A percentile compares a stretch with the other conserved stretches of the same genome.
These are phyloP conservation scores for Amphipyra tragopoginis DNA, from an alignment of 2,888 invertebrate species.

Conservation along the genomic window DNA sequence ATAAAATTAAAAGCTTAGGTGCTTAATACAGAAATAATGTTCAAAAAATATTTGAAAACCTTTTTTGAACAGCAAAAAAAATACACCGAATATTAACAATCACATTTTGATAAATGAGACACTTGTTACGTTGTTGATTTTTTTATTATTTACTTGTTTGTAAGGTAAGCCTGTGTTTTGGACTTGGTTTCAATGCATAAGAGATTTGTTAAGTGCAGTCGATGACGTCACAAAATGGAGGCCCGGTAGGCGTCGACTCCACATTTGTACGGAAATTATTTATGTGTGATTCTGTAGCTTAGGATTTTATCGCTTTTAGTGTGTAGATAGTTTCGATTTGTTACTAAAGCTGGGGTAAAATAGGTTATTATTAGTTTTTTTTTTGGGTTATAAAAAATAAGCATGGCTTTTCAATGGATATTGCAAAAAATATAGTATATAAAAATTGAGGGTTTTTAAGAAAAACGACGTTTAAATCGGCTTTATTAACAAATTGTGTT, in stretches of 20 bases:
- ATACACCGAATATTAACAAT: conserved; percentile 64
- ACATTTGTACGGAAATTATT: conserved; percentile 84
- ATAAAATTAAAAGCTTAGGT: too few species aligned
- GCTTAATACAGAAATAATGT: not conserved
- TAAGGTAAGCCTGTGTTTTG: conserved; percentile 80
- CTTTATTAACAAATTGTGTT: conserved; percentile 57
- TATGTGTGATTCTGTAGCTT: conserved; percentile 88
- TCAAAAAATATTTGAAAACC: conserved; percentile 7
- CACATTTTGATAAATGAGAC: conserved; percentile 67
- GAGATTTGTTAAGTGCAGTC: conserved; percentile 79
- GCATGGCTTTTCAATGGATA: conserved; percentile 38
- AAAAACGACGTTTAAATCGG: conserved; percentile 35
- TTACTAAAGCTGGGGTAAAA: conserved; percentile 59
- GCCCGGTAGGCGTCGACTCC: conserved; percentile 55
- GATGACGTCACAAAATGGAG: conserved; percentile 26
- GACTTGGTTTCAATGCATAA: conserved; percentile 76
- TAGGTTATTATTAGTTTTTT: conserved; percentile 36
- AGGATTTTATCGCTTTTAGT: conserved; percentile 75
- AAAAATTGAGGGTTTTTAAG: conserved; percentile 33
- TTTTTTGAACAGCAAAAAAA: conserved; percentile 25
- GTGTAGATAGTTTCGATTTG: conserved; percentile 76
- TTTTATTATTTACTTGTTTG: conserved; percentile 80
- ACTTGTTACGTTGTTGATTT: conserved; percentile 87
- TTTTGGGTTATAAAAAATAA: conserved; percentile 27
- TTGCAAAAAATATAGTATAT: conserved; percentile 15